Evolutionary conservation across 2,113 vertebrate genomes (phyloP).

Genomic region (Panthera uncia): DNA sequence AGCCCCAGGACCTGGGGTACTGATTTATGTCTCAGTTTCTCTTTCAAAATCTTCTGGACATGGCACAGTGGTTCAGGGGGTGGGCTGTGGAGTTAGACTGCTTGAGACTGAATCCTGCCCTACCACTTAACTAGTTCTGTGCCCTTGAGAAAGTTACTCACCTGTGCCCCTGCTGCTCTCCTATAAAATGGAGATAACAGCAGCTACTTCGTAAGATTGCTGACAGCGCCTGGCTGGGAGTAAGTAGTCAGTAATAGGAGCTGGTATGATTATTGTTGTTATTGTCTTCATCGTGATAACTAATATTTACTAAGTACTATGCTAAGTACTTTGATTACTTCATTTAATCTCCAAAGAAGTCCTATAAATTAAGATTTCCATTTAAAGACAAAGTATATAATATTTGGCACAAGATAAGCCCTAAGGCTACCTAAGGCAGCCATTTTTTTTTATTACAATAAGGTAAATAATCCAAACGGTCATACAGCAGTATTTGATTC

Average conservation of each 20-base stretch:
- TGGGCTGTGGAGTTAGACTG: not conserved
- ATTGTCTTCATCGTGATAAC: not conserved
- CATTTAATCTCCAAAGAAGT: not conserved
- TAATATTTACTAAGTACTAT: not conserved
- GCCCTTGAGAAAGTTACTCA: not conserved
- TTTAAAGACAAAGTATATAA: slow-evolving; percentile 17
- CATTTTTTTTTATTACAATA: not conserved
- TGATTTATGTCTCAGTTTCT: not conserved
- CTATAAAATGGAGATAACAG: not conserved
- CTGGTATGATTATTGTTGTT: not conserved
- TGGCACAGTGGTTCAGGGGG: not conserved
- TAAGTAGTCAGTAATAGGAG: not conserved
- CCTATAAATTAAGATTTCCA: not conserved
- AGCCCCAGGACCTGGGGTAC: not conserved
- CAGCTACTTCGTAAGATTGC: not conserved
- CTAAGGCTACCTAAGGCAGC: not conserved
- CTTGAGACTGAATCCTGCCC: not conserved
- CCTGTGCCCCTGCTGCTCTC: not conserved
- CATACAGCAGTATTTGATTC: not conserved
- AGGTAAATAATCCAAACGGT: slow-evolving; percentile 11
- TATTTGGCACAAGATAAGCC: not conserved
- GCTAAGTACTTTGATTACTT: not conserved
- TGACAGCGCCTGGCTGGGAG: not conserved
- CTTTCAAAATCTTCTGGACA: not conserved
- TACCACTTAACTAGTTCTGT: not conserved